These are phyloP conservation scores for Linhomoeus sp. DNA, from an alignment of 2,888 invertebrate genomes.

Conservation along the genomic window DNA sequence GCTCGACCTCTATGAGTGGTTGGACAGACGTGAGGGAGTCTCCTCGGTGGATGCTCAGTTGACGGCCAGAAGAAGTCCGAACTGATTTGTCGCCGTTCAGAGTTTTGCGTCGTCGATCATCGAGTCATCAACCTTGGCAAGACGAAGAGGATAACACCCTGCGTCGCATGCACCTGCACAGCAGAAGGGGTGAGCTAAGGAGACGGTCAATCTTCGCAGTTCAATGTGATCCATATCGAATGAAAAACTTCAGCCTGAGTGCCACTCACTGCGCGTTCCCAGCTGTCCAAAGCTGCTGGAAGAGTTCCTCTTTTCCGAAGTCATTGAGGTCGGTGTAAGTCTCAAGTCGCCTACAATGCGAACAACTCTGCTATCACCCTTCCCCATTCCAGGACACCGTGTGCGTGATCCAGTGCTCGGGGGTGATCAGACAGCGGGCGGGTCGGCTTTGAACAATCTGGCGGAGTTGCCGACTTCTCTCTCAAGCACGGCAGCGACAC, in stretches of 20 bases:
- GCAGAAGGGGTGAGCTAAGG: no score
- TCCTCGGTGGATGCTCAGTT: no score
- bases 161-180: slow-evolving; percentile 26
- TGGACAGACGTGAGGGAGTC: slow-evolving; percentile 21
- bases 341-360: no score
- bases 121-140: slow-evolving; percentile 20
- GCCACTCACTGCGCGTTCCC: slow-evolving; percentile 18
- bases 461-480: no score
- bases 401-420: slow-evolving; percentile 24
- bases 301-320: slow-evolving; percentile 18
- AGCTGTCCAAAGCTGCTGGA: slow-evolving; percentile 21
- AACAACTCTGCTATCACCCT: no score
- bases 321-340: slow-evolving; percentile 11
- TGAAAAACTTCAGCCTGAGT: no score
- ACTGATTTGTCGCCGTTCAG: no score
- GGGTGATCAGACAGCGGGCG: slow-evolving; percentile 13
- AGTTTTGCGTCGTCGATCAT: slow-evolving; percentile 24
- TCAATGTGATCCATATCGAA: no score
- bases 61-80: no score
- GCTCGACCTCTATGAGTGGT: slow-evolving; percentile 21
- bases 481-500: no score
- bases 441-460: slow-evolving; percentile 8
- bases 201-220: no score
- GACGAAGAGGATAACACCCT: slow-evolving; percentile 23
- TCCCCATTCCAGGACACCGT: slow-evolving; percentile 15